These are phyloP conservation scores for Coranthus polyacanthus DNA, from an alignment of 2,797 vertebrate species.

Conservation along the genomic window DNA sequence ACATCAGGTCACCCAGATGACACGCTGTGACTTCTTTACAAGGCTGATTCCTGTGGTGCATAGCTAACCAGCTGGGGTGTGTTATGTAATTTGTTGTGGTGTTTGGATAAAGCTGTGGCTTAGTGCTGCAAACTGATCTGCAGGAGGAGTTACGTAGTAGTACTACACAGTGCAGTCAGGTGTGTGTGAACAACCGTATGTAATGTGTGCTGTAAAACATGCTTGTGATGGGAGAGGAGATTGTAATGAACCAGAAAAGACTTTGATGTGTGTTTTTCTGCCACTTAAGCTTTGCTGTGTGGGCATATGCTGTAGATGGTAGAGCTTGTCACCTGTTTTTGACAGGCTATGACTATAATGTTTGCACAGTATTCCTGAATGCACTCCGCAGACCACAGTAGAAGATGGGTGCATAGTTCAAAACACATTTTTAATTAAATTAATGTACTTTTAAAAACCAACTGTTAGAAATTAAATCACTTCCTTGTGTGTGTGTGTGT, in stretches of 20 bases:
- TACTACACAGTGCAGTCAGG: constrained; percentile 40
- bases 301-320: background rate
- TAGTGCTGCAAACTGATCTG: constrained; percentile 64
- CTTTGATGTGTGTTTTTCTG: constrained; percentile 19
- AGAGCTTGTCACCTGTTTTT: background rate
- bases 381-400: background rate
- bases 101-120: constrained; percentile 67
- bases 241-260: constrained; percentile 5
- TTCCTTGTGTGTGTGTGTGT: constrained; percentile 15
- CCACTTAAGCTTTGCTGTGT: constrained; percentile 8
- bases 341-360: background rate
- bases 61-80: constrained; percentile 55
- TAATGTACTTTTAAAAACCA: constrained; percentile 10
- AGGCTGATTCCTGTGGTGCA: constrained; percentile 26
- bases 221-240: constrained; percentile 24
- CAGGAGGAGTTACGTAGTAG: constrained; percentile 44
- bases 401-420: too few species aligned
- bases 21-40: constrained; percentile 34
- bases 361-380: background rate
- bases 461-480: constrained; percentile 16
- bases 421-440: background rate
- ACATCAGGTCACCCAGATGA: constrained; percentile 27
- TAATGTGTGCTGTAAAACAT: constrained; percentile 30
- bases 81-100: constrained; percentile 80
- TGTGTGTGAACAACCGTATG: constrained; percentile 40